phyloP scores from a whole-genome alignment of 2,888 invertebrate genomes.

The Drosophila pseudotakahashii region DNA sequence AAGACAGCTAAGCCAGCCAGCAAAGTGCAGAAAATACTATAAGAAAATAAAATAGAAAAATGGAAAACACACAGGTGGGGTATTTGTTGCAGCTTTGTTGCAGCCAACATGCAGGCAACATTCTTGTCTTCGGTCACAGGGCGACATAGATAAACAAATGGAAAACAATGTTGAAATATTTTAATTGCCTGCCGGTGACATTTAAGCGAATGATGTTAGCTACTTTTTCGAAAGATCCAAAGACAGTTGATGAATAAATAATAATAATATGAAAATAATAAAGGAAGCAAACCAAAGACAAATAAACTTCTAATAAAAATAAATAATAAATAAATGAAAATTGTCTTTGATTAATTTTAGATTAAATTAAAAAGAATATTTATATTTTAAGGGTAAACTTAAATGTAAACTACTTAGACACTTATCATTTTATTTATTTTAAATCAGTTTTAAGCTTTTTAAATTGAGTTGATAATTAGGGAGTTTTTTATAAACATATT shows the following conservation, averaged over 20 bases:
- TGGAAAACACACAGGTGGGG: constrained; percentile 29
- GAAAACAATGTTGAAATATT: constrained; percentile 29
- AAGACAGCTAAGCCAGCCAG: constrained; percentile 15
- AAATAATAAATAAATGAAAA: no score
- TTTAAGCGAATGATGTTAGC: constrained; percentile 3
- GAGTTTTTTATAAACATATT: no score
- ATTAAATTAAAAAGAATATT: no score
- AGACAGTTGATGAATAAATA: neutral
- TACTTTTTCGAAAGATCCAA: neutral
- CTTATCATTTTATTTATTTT: no score
- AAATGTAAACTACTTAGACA: no score
- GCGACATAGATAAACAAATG: constrained; percentile 30
- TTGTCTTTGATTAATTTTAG: no score
- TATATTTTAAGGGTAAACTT: no score
- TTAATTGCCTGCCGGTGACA: constrained; percentile 30
- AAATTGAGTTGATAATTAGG: no score
- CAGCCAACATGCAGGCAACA: constrained; percentile 30
- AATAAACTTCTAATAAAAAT: no score
- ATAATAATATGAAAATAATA: no score
- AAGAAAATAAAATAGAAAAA: neutral
- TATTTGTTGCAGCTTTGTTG: constrained; percentile 15
- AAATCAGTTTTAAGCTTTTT: no score
- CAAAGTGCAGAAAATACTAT: constrained; percentile 3
- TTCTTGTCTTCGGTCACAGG: constrained; percentile 41
- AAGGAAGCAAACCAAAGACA: no score